Percentiles rank a stretch among this genome's conserved stretches.
Conservation (phyloP, 2,113 vertebrate species). For the Myotis lucifugus region DNA sequence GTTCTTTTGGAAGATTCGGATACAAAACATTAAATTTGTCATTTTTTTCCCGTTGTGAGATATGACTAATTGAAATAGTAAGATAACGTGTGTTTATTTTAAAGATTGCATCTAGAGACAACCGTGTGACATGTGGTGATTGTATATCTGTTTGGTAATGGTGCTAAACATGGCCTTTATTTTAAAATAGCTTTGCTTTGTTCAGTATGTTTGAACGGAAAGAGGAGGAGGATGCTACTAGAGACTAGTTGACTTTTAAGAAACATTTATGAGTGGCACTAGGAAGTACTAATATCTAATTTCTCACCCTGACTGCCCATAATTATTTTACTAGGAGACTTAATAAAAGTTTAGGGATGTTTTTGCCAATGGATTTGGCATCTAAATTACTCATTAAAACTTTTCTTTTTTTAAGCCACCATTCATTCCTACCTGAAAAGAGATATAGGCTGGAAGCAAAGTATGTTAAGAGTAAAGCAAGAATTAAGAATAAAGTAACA, state of each 20-base stretch:
- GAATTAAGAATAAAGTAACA: conserved; percentile 51
- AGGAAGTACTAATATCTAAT: conserved; percentile 3
- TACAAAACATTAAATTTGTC: neutral
- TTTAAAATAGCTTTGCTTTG: conserved; percentile 51
- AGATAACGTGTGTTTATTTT: conserved; percentile 46
- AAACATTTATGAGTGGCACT: conserved; percentile 36
- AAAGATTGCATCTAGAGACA: conserved; percentile 35
- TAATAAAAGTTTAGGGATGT: conserved; percentile 15
- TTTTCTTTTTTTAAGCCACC: too few species aligned
- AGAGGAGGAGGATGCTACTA: neutral
- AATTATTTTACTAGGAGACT: conserved; percentile 40
- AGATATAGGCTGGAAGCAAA: conserved; percentile 1
- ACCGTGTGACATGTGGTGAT: neutral
- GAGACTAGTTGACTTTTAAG: conserved; percentile 36
- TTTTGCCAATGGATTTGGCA: conserved; percentile 21
- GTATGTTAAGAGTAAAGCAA: conserved; percentile 35
- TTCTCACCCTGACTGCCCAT: neutral
- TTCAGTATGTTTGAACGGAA: neutral
- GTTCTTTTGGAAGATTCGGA: conserved; percentile 23
- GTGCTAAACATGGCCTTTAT: conserved; percentile 22
- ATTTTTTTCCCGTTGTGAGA: neutral
- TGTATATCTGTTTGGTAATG: neutral
- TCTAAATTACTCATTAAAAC: conserved; percentile 7
- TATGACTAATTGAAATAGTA: neutral
- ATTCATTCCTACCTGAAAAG: conserved; percentile 42